These are phyloP conservation scores for Dendrocincla fuliginosa DNA, from an alignment of 2,797 vertebrate species.

Conservation along the genomic window DNA sequence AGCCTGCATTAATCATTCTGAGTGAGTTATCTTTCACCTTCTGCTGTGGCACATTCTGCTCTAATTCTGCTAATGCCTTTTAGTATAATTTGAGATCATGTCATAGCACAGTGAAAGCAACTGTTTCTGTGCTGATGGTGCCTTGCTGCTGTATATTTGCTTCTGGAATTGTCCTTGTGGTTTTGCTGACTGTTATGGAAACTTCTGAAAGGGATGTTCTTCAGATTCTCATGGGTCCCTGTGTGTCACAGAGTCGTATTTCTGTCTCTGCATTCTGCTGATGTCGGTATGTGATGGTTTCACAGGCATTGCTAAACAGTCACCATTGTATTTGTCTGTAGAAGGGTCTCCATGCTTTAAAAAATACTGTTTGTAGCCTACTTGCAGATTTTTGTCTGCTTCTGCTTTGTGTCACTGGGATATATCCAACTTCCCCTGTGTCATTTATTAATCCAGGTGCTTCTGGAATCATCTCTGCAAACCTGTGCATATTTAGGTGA, in stretches of 20 bases:
- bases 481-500: not conserved
- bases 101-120: not conserved
- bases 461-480: not conserved
- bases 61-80: conserved; percentile 40
- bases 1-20: conserved; percentile 20
- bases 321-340: not conserved
- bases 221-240: not conserved
- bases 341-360: not conserved
- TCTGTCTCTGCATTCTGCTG: not conserved
- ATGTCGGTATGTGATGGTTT: not conserved
- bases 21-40: conserved; percentile 31
- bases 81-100: not conserved
- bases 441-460: not conserved
- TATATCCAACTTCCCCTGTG: not conserved
- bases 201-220: not conserved
- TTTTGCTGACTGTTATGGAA: not conserved
- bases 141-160: not conserved
- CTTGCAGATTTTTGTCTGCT: not conserved
- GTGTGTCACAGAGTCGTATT: not conserved
- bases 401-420: not conserved
- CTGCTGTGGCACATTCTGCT: not conserved
- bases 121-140: not conserved
- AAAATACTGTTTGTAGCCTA: not conserved
- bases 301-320: not conserved
- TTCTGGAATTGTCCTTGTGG: not conserved